A percentile compares a stretch with the other conserved stretches of the same genome.
These are phyloP conservation scores for Otolemur crassicaudatus DNA, from an alignment of 2,797 vertebrate species.

Conservation along the genomic window DNA sequence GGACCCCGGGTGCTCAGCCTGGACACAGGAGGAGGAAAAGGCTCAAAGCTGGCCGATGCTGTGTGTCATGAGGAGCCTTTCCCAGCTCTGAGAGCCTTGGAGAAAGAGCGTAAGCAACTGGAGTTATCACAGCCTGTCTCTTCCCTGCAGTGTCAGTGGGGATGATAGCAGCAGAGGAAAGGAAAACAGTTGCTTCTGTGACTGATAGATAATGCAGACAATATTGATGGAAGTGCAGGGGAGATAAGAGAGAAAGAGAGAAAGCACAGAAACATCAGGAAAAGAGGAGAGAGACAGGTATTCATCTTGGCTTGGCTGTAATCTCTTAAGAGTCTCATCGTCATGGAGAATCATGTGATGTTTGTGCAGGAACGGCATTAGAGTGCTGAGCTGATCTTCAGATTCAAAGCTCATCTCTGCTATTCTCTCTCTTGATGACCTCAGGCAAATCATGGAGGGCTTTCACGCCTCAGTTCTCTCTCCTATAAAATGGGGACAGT, in stretches of 20 bases:
- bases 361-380: not conserved
- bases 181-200: not conserved
- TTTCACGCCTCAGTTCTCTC: not conserved
- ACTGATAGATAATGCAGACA: slow-evolving; percentile 15
- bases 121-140: slow-evolving; percentile 5
- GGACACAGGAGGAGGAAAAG: not conserved
- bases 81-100: not conserved
- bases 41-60: not conserved
- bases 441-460: not conserved
- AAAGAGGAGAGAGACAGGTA: not conserved
- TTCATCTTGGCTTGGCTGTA: not conserved
- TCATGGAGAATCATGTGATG: not conserved
- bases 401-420: not conserved
- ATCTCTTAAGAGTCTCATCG: not conserved
- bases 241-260: slow-evolving; percentile 55
- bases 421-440: slow-evolving; percentile 2
- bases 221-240: slow-evolving; percentile 35
- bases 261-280: not conserved
- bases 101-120: not conserved
- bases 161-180: slow-evolving; percentile 8
- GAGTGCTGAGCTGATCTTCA: not conserved
- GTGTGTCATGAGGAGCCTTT: not conserved
- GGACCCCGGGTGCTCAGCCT: not conserved
- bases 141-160: not conserved
- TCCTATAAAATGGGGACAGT: not conserved